These are phyloP conservation scores for Heteronetta atricapilla DNA, from an alignment of 2,113 vertebrate species.

Conservation along the genomic window DNA sequence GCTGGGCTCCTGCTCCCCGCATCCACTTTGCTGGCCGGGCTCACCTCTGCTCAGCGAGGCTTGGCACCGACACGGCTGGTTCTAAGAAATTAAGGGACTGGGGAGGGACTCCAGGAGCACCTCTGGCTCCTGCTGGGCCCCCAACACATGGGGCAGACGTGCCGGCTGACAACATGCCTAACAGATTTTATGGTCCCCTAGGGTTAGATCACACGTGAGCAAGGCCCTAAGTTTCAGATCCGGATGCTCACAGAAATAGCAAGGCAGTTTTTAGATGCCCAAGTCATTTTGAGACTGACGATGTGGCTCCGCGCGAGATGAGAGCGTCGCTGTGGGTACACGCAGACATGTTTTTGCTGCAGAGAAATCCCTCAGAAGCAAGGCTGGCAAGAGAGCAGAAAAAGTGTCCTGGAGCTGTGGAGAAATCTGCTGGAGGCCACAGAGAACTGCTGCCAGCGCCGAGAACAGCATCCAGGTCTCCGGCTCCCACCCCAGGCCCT, in stretches of 20 bases:
- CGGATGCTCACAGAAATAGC: neutral
- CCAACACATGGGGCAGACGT: fast-evolving
- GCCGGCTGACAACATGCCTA: neutral
- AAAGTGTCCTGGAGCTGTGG: neutral
- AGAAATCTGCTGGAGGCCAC: neutral
- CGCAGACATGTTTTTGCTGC: neutral
- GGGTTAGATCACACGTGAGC: neutral
- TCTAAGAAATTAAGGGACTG: neutral
- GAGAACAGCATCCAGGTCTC: slow-evolving; percentile 11
- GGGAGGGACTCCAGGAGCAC: neutral
- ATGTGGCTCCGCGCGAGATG: neutral
- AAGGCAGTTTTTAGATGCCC: neutral
- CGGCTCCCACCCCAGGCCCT: slow-evolving; percentile 13
- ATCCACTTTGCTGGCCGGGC: neutral
- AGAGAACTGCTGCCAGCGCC: neutral
- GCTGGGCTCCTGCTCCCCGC: fast-evolving
- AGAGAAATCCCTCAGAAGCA: neutral
- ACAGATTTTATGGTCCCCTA: neutral
- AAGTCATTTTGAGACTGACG: neutral
- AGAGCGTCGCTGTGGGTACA: neutral
- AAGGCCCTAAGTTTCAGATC: neutral
- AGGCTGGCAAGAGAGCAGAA: slow-evolving; percentile 18
- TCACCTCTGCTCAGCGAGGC: fast-evolving
- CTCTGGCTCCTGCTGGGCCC: neutral
- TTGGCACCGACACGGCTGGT: fast-evolving